Evolutionary conservation across 2,113 vertebrate species (phyloP).

Genomic region (Piprites chloris): DNA sequence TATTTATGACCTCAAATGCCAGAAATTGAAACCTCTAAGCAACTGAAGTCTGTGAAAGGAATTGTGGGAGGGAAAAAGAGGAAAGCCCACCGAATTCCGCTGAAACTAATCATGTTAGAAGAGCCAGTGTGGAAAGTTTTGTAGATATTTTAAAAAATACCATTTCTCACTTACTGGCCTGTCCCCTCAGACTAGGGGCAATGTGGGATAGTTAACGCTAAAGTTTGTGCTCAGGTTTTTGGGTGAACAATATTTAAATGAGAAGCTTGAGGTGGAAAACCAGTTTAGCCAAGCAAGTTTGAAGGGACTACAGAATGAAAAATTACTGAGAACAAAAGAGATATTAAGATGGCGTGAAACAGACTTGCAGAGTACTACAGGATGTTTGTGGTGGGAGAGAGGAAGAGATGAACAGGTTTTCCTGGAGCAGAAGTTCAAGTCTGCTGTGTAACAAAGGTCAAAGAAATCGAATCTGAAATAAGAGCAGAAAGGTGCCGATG

Average conservation of each 20-base stretch:
- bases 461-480: background rate
- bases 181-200: background rate
- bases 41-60: background rate
- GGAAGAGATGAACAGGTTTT: background rate
- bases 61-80: background rate
- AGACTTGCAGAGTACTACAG: background rate
- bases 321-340: background rate
- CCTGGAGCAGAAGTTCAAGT: background rate
- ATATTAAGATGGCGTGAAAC: background rate
- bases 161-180: background rate
- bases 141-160: background rate
- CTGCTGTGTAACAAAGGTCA: background rate
- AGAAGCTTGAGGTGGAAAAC: background rate
- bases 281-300: background rate
- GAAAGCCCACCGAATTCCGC: background rate
- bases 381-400: background rate
- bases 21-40: background rate
- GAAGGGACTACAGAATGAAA: background rate
- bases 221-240: background rate
- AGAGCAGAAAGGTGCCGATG: background rate
- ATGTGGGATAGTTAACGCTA: background rate
- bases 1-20: background rate
- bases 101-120: background rate
- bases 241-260: background rate
- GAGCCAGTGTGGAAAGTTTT: background rate